phyloP scores from a whole-genome alignment of 1,140 invertebrate species.

The Parasteatoda tepidariorum region DNA sequence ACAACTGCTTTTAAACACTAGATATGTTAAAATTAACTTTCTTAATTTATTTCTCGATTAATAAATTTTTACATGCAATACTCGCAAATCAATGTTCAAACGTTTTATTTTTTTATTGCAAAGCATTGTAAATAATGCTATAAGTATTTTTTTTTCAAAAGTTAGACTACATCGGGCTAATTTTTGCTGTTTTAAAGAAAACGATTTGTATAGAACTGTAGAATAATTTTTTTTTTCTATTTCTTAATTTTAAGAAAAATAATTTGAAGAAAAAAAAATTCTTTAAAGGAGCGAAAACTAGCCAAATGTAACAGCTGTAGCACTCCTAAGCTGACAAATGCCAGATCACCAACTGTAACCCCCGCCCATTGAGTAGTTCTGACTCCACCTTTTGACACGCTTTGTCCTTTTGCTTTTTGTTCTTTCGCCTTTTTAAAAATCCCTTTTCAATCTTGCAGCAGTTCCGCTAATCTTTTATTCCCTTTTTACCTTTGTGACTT shows the following conservation, averaged over 20 bases:
- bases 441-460: neutral
- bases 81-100: no score
- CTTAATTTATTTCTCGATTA: no score
- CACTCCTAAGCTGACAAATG: constrained; percentile 35
- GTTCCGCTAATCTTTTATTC: constrained; percentile 17
- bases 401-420: constrained; percentile 32
- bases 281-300: neutral
- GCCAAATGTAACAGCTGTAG: constrained; percentile 19
- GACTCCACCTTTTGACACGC: constrained; percentile 57
- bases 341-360: constrained; percentile 54
- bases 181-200: no score
- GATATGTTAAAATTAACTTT: no score
- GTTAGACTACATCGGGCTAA: no score
- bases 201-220: neutral
- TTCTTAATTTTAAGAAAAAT: neutral
- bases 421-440: neutral
- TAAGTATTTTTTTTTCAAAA: no score
- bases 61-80: no score
- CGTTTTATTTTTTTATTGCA: no score
- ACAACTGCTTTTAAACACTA: no score
- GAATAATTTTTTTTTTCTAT: neutral
- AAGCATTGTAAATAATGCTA: no score
- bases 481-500: neutral
- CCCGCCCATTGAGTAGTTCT: constrained; percentile 44
- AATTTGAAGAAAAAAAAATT: no score